Conservation (phyloP, 2,113 vertebrate genomes). For the Cottus gobio region DNA sequence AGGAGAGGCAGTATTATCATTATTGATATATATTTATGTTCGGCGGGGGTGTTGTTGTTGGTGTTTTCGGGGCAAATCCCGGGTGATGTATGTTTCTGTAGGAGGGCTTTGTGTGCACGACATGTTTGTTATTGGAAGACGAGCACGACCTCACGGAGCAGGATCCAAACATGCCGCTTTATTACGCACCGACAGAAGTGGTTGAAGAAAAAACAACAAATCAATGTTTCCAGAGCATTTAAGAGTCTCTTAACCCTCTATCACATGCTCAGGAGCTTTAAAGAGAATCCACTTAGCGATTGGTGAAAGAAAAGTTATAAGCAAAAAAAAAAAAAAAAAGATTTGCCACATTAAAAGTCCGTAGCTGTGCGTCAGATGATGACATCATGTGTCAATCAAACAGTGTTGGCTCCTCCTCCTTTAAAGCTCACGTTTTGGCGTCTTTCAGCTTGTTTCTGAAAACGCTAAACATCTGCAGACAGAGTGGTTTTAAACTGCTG, state of each 20-base stretch:
- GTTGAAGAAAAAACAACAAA: neutral
- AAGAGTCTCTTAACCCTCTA: neutral
- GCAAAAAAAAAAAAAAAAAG: no score
- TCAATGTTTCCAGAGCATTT: neutral
- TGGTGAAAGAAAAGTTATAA: neutral
- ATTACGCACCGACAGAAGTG: neutral
- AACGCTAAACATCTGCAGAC: neutral
- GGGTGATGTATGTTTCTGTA: conserved; percentile 35
- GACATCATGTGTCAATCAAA: conserved; percentile 18
- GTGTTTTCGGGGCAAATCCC: conserved; percentile 34
- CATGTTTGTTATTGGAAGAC: conserved; percentile 57
- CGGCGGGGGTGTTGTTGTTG: conserved; percentile 4
- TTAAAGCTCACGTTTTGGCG: neutral
- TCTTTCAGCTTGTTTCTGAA: neutral
- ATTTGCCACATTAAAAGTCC: conserved; percentile 3
- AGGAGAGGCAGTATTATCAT: conserved; percentile 11
- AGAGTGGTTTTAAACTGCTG: no score
- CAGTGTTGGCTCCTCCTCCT: neutral
- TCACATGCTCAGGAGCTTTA: neutral
- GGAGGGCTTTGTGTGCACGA: conserved; percentile 34
- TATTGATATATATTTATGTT: conserved; percentile 24
- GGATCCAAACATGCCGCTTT: conserved; percentile 5
- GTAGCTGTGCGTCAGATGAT: no score
- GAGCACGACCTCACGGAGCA: conserved; percentile 35
- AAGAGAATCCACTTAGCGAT: neutral